A percentile compares a stretch with the other conserved stretches of the same genome.
Conservation (phyloP, 2,113 vertebrate species). For the Centrocercus urophasianus region DNA sequence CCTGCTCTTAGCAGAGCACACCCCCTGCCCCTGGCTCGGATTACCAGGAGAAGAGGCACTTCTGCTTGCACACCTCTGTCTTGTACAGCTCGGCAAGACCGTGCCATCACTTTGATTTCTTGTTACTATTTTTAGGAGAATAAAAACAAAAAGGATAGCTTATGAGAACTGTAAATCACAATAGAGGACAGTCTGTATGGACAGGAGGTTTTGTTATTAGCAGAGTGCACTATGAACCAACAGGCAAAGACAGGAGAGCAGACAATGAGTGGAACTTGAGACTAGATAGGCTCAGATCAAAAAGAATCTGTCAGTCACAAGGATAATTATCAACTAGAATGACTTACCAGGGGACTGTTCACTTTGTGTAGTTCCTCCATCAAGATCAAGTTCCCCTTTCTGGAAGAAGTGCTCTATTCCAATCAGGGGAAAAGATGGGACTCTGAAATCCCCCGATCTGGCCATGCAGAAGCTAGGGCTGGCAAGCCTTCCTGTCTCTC, state of each 20-base stretch:
- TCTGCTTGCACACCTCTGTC: neutral
- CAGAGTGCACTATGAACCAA: neutral
- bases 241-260: neutral
- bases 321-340: neutral
- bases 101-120: neutral
- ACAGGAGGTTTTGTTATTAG: neutral
- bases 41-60: neutral
- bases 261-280: neutral
- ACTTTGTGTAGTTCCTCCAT: conserved; percentile 5
- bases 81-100: neutral
- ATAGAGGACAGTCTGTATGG: neutral
- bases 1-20: neutral
- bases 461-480: neutral
- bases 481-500: neutral
- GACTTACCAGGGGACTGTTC: conserved; percentile 14
- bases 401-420: neutral
- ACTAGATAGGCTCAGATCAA: neutral
- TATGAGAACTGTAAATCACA: neutral
- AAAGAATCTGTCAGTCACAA: neutral
- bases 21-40: neutral
- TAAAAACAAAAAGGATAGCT: neutral
- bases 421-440: neutral
- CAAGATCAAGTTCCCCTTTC: neutral
- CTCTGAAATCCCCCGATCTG: neutral
- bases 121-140: neutral